Evolutionary conservation across 2,888 invertebrate genomes (phyloP), one percentile per base, ranked within the genome.

Genomic region (Macrophya alboannulata): DNA sequence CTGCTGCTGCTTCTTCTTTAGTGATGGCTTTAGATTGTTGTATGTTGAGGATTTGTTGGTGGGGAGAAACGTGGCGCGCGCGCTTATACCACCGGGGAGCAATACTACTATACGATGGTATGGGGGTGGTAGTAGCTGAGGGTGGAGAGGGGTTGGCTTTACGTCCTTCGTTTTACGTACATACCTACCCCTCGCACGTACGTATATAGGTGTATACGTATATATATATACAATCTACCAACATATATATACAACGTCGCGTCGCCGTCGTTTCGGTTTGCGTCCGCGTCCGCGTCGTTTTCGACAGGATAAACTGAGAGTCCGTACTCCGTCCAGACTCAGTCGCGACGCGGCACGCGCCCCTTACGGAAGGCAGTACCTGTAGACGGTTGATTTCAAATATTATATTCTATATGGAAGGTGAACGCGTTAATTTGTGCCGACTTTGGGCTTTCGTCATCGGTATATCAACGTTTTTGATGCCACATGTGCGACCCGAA

Each of bases 301-400:
- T 31, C 31, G 31, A 31, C 31, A 43, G 81, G 81, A 81, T 81
- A 81, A 25, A 86, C 84, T 77, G 59, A 85, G 74, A 31, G 84
- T 17, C 81, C 86, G 82, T 77, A 68, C 48, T 12, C 45, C 45
- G 72, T 86, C 87, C 86, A 88, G 87, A 86, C 88, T 91, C 92
- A 93, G 93, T 93, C 91, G 91, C 89, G 89, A 91, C 92, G 93
- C 93, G 92, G 91, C 92, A 91, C 91, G 92, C 93, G 93, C 90
- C 89, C 89, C 90, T 88, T 86, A 87, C 88, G 79, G 40, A 85
- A 77, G 65, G 15, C 51, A 77, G 59, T 17, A 65, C 31, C 68
- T 43, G 81, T 59, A 31, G 1, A 31, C 31, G 31, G 31, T 31
- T 31, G 1, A 31, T 31, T 31, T 31, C 1, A 31, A 31, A 31